Percentiles rank a stretch among this genome's conserved stretches.
phyloP scores from a whole-genome alignment of 2,113 vertebrate species.

The Orycteropus afer region DNA sequence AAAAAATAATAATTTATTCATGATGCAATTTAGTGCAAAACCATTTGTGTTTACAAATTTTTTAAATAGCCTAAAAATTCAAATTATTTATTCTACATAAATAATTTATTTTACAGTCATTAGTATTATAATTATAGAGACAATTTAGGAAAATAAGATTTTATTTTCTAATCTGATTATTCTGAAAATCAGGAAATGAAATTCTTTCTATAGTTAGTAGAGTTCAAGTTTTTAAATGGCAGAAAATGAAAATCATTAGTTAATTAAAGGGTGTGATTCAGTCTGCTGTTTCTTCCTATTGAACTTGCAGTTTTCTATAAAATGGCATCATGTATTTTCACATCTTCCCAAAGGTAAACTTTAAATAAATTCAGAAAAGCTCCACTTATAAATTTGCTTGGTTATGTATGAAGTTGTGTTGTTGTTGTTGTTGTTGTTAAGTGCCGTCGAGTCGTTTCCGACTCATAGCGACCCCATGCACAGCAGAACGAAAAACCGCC shows the following conservation, averaged over 20 bases:
- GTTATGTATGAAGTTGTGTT: not conserved
- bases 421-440: too few species aligned
- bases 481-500: too few species aligned
- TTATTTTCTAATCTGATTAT: not conserved
- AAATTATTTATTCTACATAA: not conserved
- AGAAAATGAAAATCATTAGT: not conserved
- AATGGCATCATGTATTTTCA: not conserved
- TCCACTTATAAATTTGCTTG: too few species aligned
- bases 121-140: not conserved
- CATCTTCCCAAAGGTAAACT: not conserved
- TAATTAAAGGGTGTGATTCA: not conserved
- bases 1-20: not conserved
- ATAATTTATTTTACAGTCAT: not conserved
- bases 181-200: not conserved
- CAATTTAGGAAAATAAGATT: not conserved
- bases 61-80: not conserved
- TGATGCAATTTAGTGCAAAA: not conserved
- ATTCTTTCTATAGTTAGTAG: not conserved
- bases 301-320: not conserved
- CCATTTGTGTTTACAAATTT: not conserved
- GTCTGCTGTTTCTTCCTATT: not conserved
- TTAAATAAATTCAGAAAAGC: not conserved
- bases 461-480: too few species aligned
- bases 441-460: too few species aligned
- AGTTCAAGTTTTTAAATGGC: not conserved